Base-by-base conservation (phyloP, 1,140 invertebrate species). In the Plodia interpunctella region DNA sequence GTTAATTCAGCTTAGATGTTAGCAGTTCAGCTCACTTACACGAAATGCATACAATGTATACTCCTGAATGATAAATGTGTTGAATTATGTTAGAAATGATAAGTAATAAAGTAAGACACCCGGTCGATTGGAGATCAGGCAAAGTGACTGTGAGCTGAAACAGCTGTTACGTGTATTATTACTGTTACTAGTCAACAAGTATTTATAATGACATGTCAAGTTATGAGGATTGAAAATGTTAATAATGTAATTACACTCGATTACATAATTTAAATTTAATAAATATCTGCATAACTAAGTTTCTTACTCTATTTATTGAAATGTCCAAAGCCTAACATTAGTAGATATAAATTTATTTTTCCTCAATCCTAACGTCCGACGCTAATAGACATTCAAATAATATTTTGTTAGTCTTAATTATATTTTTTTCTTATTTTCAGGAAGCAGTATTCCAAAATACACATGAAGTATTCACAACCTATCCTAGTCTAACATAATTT, bases 371-470 rank as follows among this genome's bases (percentile, higher is more conserved):
- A 25, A 2, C 6, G 21, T 25, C 21, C 21, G 6, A 25, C 6
- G 21, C 21, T 6, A 25, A 25, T 25, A 3, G 21, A 25, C 2
- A 6, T 25, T 25, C n/a, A n/a, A n/a, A n/a, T 25, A 3, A 25
- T 2, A 25, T 25, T 3, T 25, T 32, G 1, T 32, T 5, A 32
- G 13, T 44, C 10, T 44, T 53, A 53, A 53, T 25, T 53, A 25
- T 56, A 55, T 59, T 62, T 71, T n/a, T 78, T 76, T 81, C 64
- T 85, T 79, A 77, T 86, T 88, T 86, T 52, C 86, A 88, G 86
- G 86, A 76, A 78, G 80, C 84, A 83, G 86, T 87, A 82, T 87
- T 80, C 86, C 86, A 82, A 87, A 88, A 86, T 88, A 88, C 78
- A 88, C 86, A 78, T 88, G 83, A 87, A 87, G 83, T 87, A 72